Evolutionary conservation across 2,113 vertebrate species (phyloP).

Genomic region (Polypterus bichir): DNA sequence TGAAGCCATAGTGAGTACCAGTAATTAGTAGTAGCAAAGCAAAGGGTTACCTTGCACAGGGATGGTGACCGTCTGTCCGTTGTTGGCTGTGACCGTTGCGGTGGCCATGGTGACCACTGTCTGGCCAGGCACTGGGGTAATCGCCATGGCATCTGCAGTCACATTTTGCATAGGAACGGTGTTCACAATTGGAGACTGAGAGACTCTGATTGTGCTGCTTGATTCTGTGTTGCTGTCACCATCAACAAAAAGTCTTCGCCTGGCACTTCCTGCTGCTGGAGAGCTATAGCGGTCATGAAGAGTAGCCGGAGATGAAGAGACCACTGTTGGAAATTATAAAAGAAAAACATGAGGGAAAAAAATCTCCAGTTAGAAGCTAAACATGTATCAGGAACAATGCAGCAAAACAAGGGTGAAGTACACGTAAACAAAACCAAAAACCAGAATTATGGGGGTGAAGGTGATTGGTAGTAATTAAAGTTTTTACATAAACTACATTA

Average conservation of each 20-base stretch:
- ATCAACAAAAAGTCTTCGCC: constrained; percentile 55
- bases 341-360: not conserved
- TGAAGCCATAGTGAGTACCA: too few species aligned
- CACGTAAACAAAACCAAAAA: too few species aligned
- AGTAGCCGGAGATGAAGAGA: constrained; percentile 39
- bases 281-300: constrained; percentile 72
- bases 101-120: constrained; percentile 78
- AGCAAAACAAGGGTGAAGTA: too few species aligned
- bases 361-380: not conserved
- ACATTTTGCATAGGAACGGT: constrained; percentile 46
- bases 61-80: constrained; percentile 67
- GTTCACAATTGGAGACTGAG: constrained; percentile 41
- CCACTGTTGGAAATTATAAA: constrained; percentile 21
- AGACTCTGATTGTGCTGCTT: constrained; percentile 23
- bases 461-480: not conserved
- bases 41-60: constrained; percentile 57
- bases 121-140: constrained; percentile 63
- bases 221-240: constrained; percentile 28
- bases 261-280: constrained; percentile 46
- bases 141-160: constrained; percentile 41
- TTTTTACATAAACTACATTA: not conserved
- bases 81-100: constrained; percentile 65
- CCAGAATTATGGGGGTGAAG: not conserved
- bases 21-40: too few species aligned
- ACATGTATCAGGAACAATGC: too few species aligned